Evolutionary conservation across 2,113 vertebrate species (phyloP), one percentile per base, ranked within the genome.

Genomic region (Hylia prasina): DNA sequence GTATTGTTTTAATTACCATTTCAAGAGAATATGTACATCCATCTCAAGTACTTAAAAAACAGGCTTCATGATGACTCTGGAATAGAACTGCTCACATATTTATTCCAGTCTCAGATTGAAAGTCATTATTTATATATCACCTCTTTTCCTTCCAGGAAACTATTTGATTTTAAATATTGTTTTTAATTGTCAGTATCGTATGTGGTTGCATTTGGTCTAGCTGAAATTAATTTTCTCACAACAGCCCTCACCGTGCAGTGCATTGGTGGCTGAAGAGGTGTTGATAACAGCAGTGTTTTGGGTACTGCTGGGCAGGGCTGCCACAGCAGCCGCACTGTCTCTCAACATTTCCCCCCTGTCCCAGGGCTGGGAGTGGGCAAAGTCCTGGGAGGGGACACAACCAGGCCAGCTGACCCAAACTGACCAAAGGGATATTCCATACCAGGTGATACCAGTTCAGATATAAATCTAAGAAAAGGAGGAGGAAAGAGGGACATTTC

Each of bases 271-370:
- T 57, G 68, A 24, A 37, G 19, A 44, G 44, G 44, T 37, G 42
- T 7, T 64, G 65, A 1, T 18, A 19, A 5, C 22, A 31, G 8
- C 30, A 6, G 42, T 22, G 66, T 2, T 88, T 37, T 57, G 44
- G 31, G 11, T 7, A 3, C 66, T 16, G 66, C 42, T 37, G 68
- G 3, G 22, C 66, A 48, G 66, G 50, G 42, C 57, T 72, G 24
- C 25, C 35, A 71, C 35, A 88, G 21, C 35, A 35, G 6, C 50
- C 42, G 25, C 0, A 1, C 9, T 61, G 47, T 5, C 28, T 17
- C 23, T 11, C 24, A 33, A 3, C 1, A 23, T 64, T 40, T 1
- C 4, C 7, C 25, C 16, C 2, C 7, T 1, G 7, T 31, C 21
- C 6, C 4, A 17, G 68, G 25, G 35, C 30, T 22, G 50, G 48